Evolutionary conservation across 2,888 invertebrate genomes (phyloP), one percentile per base, ranked within the genome.

Genomic region (Branchipolynoe longqiensis): DNA sequence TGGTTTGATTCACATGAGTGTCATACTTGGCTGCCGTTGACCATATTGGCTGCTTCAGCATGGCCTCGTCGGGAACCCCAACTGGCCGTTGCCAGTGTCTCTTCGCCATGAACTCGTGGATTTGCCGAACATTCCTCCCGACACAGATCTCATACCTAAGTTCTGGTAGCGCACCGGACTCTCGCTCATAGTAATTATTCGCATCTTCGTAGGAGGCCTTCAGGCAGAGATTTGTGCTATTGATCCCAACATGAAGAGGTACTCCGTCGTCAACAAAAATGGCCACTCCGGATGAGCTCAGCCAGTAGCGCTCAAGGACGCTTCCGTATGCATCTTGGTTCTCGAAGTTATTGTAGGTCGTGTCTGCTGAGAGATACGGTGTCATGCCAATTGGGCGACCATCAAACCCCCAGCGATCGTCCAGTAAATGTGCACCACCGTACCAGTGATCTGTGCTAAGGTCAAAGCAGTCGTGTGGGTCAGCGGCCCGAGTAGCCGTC

Each of bases 321-420:
- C 93, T 92, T 2, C 94, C 94, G 85, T 89, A 90, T 0, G 88
- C 41, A 33, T 83, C 58, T 31, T 22, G 25, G n/a, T 31, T 48
- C 25, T 78, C 78, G 18, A 18, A 48, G 28, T 54, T 12, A 18
- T 81, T 83, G 18, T 38, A 28, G 82, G 90, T 90, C 8, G 88
- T 84, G 54, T 78, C 84, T 22, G 12, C 22, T 0, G 78, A 78
- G 40, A 84, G 36, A 40, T 25, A 84, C 12, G 91, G 90, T 69
- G 89, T 90, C 89, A 90, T 87, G 4, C 88, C 86, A 25, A 91
- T 59, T 1, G 90, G 88, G 22, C 90, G 89, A 25, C 90, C 84
- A 22, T 97, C 96, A 0, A 98, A 94, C 0, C 98, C 98, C 97
- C 98, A 98, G 0, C 96, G 96, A 90, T 96, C 95, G 89, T 96